Evolutionary conservation across 2,888 invertebrate genomes (phyloP).

Genomic region (Nesidiocoris tenuis): DNA sequence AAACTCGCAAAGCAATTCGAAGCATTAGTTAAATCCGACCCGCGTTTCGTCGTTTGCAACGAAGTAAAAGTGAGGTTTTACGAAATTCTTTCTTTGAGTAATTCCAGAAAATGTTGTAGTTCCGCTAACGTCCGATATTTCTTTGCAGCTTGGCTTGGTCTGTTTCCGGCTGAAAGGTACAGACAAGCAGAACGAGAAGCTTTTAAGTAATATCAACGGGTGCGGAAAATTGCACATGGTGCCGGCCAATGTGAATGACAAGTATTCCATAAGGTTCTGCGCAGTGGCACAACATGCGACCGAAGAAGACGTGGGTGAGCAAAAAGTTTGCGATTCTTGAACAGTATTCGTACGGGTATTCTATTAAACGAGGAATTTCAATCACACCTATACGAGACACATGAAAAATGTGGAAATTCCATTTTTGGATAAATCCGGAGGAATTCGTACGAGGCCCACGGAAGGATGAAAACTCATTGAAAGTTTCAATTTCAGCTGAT

Average conservation of each 20-base stretch:
- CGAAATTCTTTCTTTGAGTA: too few species aligned
- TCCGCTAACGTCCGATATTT: too few species aligned
- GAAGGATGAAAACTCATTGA: too few species aligned
- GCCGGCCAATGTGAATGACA: constrained; percentile 84
- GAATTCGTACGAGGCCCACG: too few species aligned
- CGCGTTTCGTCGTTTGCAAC: constrained; percentile 87
- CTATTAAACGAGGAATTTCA: too few species aligned
- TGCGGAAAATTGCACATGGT: constrained; percentile 97
- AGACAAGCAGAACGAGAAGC: constrained; percentile 82
- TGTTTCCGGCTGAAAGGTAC: constrained; percentile 83
- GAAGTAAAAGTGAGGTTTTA: constrained; percentile 73
- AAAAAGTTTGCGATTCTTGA: too few species aligned
- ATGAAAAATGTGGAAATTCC: too few species aligned
- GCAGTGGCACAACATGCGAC: constrained; percentile 88
- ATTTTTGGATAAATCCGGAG: too few species aligned
- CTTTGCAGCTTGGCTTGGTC: constrained; percentile 77
- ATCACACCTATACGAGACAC: too few species aligned
- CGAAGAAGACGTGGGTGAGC: constrained; percentile 74
- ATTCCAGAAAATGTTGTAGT: too few species aligned
- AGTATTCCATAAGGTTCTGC: constrained; percentile 91
- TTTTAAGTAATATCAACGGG: constrained; percentile 88
- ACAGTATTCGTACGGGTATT: too few species aligned
- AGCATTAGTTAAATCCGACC: constrained; percentile 73
- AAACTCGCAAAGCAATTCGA: constrained; percentile 88
- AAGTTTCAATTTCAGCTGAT: too few species aligned